Base-by-base conservation (phyloP, 1,140 invertebrate genomes). In the Penaeus indicus region DNA sequence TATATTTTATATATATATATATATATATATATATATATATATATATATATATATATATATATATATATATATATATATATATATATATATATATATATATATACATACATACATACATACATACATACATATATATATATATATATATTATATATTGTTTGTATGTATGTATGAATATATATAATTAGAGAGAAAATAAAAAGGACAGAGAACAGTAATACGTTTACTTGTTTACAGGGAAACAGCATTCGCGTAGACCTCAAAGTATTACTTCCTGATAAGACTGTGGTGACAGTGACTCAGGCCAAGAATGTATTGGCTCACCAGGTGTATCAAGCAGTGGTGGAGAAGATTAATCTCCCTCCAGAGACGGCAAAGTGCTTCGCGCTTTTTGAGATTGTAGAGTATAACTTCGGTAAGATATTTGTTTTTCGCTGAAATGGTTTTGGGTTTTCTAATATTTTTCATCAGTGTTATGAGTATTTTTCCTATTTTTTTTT, bases 331-430 rank as follows among this genome's bases (percentile, higher is more conserved):
- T 99, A 97, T 94, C 94, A 96, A 88, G 95, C 96, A 3, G 95
- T 99, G n/a, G 95, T 97, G 85, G 95, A 96, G 84, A 97, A 97
- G 93, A 96, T 99, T 80, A 95, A 95, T 42, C 93, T 99, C 88
- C 95, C 95, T 62, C 95, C 95, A 84, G 95, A 96, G 88, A 95
- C 96, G 78, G 95, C 97, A 62, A 96, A 96, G 92, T 98, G 97
- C 94, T 99, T 99, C 94, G 98, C 98, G 92, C 94, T 99, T 54
- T 99, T 99, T 94, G 98, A 99, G 94, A 99, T 99, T 91, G 97
- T 99, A 78, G 98, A 99, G 92, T 98, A 98, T 92, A 97, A 97
- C 93, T 98, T 98, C 93, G 97, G 96, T 97, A 92, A 94, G 94
- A 86, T 85, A 18, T 38, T 72, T 10, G 77, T n/a, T 64, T 5